A percentile compares a stretch with the other conserved stretches of the same genome.
Conservation (phyloP, 2,797 vertebrate genomes). For the Spinus olivaceus region DNA sequence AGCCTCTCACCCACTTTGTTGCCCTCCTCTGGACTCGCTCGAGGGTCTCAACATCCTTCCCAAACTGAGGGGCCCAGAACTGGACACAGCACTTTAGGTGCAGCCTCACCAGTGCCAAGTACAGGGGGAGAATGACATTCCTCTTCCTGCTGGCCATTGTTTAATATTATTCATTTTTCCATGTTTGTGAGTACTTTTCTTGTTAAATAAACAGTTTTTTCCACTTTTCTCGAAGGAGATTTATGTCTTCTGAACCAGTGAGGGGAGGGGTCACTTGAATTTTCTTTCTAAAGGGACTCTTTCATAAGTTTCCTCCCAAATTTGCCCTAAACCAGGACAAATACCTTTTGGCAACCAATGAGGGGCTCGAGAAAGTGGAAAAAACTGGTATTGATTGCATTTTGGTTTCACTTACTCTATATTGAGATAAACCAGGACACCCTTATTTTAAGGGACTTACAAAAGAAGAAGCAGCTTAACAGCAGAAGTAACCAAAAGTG, state of each 20-base stretch:
- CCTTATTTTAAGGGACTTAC: neutral
- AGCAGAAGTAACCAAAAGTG: neutral
- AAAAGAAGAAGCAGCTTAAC: neutral
- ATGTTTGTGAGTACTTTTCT: neutral
- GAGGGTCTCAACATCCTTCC: neutral
- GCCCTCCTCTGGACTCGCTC: too few relatives aligned
- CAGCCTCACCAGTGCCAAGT: neutral
- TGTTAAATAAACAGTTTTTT: neutral
- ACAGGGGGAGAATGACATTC: too few relatives aligned
- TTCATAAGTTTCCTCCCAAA: neutral
- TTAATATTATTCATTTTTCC: neutral
- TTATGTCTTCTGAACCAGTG: neutral
- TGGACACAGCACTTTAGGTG: neutral
- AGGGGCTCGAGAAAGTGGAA: accelerated
- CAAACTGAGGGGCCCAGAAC: neutral
- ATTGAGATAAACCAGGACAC: neutral
- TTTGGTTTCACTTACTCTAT: neutral
- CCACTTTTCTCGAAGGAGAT: neutral
- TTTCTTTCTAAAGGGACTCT: neutral
- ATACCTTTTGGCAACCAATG: accelerated
- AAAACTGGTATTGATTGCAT: neutral
- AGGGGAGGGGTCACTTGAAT: neutral
- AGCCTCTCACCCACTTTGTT: neutral
- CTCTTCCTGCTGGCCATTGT: too few relatives aligned
- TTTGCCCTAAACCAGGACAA: neutral